Conservation (phyloP, 2,797 vertebrate genomes). For the Anguilla pacifica region DNA sequence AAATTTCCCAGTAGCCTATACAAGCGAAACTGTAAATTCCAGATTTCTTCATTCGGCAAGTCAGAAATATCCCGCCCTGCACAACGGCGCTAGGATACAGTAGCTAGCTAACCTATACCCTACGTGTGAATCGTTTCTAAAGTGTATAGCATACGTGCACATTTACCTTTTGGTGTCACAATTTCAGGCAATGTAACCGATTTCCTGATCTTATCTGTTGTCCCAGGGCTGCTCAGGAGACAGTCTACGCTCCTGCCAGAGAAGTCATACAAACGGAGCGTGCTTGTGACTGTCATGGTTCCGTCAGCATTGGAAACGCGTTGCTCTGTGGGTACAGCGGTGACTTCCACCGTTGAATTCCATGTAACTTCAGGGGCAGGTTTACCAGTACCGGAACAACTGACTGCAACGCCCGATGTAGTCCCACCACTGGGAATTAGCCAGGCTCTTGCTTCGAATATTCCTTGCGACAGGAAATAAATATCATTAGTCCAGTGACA, state of each 20-base stretch:
- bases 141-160: not conserved
- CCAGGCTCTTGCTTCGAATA: conserved; percentile 52
- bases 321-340: rapidly evolving
- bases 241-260: conserved; percentile 55
- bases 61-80: not conserved
- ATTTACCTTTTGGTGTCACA: not conserved
- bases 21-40: not conserved
- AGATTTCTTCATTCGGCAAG: not conserved
- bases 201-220: not conserved
- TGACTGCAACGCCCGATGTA: conserved; percentile 44
- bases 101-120: not conserved
- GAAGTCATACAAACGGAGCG: conserved; percentile 35
- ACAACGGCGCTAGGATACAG: not conserved
- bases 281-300: conserved; percentile 55
- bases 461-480: conserved; percentile 52
- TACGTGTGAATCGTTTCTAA: not conserved
- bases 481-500: not conserved
- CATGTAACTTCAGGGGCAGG: conserved; percentile 63
- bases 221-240: conserved; percentile 43
- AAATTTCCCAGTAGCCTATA: not conserved
- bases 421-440: not conserved
- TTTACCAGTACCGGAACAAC: conserved; percentile 71
- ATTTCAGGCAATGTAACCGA: rapidly evolving
- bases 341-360: not conserved
- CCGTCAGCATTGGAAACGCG: conserved; percentile 42